Conservation (phyloP, 2,113 vertebrate species). For the Macroglossus sobrinus region DNA sequence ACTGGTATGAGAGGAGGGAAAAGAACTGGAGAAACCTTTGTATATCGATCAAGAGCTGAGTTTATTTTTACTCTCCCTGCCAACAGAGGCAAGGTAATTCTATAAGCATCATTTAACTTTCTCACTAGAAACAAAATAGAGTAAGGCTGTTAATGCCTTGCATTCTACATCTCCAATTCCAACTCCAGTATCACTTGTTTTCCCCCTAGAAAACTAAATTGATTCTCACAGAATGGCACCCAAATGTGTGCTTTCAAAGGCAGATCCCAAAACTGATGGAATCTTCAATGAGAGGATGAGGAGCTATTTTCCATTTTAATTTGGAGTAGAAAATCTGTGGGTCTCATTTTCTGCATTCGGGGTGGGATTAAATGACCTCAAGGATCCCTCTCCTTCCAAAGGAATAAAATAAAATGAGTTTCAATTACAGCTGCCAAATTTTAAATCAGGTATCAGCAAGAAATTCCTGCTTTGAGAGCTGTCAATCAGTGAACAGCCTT, state of each 20-base stretch:
- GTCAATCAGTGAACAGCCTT: conserved; percentile 61
- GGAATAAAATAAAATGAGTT: conserved; percentile 47
- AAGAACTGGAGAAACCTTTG: conserved; percentile 24
- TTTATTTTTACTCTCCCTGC: conserved; percentile 28
- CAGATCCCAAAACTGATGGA: conserved; percentile 49
- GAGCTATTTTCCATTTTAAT: conserved; percentile 53
- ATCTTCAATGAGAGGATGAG: neutral
- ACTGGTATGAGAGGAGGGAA: neutral
- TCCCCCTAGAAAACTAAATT: conserved; percentile 60
- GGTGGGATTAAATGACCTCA: neutral
- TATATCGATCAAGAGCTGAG: neutral
- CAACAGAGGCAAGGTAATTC: conserved; percentile 32
- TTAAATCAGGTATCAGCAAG: conserved; percentile 41
- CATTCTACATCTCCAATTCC: conserved; percentile 38
- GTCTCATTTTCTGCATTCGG: conserved; percentile 14
- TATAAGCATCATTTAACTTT: conserved; percentile 68
- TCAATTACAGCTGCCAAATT: conserved; percentile 4
- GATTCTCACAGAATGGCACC: conserved; percentile 61
- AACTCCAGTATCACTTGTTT: conserved; percentile 47
- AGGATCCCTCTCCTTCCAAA: conserved; percentile 17
- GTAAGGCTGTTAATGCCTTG: conserved; percentile 57
- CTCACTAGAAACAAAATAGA: conserved; percentile 65
- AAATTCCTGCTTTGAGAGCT: conserved; percentile 57
- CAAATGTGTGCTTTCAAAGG: conserved; percentile 60
- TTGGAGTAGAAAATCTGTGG: conserved; percentile 29